Percentiles rank a stretch among this genome's conserved stretches.
Conservation (phyloP, 1,140 invertebrate species). For the Calycopis cecrops region DNA sequence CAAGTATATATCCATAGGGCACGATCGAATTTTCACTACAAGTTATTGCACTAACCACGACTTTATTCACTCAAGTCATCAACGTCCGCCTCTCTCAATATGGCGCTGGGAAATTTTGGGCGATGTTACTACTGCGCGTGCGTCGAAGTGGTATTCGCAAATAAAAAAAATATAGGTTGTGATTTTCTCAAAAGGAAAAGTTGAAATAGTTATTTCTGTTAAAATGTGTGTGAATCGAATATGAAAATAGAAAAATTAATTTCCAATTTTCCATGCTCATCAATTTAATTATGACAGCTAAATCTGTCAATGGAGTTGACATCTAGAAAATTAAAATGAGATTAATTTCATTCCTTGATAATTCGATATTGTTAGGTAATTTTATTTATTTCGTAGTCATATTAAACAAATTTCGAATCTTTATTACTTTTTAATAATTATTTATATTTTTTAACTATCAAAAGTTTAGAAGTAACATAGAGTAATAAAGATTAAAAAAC, state of each 20-base stretch:
- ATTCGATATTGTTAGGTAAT: not conserved
- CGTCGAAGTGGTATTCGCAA: slow-evolving; percentile 68
- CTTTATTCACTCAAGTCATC: slow-evolving; percentile 72
- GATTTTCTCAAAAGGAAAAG: slow-evolving; percentile 34
- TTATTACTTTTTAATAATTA: too few relatives aligned
- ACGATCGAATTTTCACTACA: slow-evolving; percentile 72
- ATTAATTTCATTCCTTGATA: not conserved
- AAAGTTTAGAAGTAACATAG: too few relatives aligned
- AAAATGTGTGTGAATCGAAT: slow-evolving; percentile 34
- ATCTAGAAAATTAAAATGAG: not conserved
- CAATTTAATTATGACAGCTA: slow-evolving; percentile 36
- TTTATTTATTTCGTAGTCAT: not conserved
- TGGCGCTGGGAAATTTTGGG: slow-evolving; percentile 74
- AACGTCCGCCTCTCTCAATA: slow-evolving; percentile 76
- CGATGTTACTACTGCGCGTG: slow-evolving; percentile 72
- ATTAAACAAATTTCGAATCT: not conserved
- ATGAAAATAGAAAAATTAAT: slow-evolving; percentile 41
- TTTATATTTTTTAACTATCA: too few relatives aligned
- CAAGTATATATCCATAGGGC: slow-evolving; percentile 75
- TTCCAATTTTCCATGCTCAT: slow-evolving; percentile 57
- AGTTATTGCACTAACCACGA: slow-evolving; percentile 74
- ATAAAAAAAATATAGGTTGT: slow-evolving; percentile 49
- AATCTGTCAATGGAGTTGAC: slow-evolving; percentile 17
- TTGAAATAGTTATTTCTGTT: slow-evolving; percentile 34
- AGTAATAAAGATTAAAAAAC: too few relatives aligned